Conservation (phyloP, 1,140 invertebrate species). For the Cydia splendana region DNA sequence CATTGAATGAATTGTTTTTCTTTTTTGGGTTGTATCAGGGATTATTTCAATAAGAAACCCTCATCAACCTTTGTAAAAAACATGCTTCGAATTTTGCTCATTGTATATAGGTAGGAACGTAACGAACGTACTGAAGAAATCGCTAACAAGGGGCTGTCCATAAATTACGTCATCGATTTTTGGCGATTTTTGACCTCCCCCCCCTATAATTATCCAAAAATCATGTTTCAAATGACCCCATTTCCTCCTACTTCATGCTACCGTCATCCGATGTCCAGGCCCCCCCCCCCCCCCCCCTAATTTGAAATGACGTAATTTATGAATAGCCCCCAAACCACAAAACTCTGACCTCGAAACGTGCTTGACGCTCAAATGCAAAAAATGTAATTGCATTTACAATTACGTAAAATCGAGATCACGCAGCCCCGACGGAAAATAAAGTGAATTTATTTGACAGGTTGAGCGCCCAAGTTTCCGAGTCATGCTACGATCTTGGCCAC, state of each 20-base stretch:
- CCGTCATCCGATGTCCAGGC: no score
- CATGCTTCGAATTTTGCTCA: not conserved
- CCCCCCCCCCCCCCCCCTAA: no score
- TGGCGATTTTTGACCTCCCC: no score
- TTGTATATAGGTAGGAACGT: not conserved
- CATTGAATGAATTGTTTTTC: no score
- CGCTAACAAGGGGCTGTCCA: no score
- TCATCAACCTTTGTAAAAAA: not conserved
- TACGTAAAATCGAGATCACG: constrained; percentile 11
- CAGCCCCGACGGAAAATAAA: constrained; percentile 19
- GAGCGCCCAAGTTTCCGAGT: constrained; percentile 24
- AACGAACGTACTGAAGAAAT: not conserved
- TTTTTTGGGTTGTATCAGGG: not conserved
- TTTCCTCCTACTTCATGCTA: no score
- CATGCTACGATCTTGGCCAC: constrained; percentile 13
- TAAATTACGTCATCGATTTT: no score
- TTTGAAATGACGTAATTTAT: no score
- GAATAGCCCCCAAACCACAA: no score
- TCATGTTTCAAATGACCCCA: no score
- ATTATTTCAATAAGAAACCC: not conserved
- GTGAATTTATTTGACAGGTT: constrained; percentile 23
- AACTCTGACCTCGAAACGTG: not conserved
- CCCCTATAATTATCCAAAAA: no score
- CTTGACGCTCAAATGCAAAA: not conserved
- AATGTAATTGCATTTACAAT: constrained; percentile 18